These are phyloP conservation scores for Eulimnadia texana DNA, from an alignment of 1,140 invertebrate species.

Conservation along the genomic window DNA sequence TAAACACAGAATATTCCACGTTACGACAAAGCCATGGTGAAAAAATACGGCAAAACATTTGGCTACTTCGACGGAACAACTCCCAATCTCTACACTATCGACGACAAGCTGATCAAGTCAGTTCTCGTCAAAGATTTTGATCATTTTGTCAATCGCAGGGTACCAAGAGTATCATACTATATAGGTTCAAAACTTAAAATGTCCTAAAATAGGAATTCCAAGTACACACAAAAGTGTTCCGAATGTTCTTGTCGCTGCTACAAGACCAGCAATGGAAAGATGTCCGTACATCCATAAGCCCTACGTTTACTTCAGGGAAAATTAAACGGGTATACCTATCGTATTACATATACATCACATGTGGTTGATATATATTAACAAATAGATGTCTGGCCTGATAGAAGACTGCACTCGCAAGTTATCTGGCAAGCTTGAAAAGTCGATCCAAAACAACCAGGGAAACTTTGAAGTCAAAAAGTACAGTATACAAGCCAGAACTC, in stretches of 20 bases:
- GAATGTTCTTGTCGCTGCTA: not conserved
- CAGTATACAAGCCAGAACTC: not conserved
- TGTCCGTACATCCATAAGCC: conserved; percentile 38
- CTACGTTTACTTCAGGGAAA: conserved; percentile 35
- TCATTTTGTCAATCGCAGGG: conserved; percentile 33
- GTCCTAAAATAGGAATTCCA: not conserved
- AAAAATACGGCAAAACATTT: conserved; percentile 16
- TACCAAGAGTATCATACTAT: not conserved
- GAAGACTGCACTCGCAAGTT: not conserved
- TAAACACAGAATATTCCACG: conserved; percentile 9
- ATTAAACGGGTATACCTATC: conserved; percentile 12
- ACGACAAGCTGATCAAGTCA: conserved; percentile 38
- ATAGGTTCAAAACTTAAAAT: not conserved
- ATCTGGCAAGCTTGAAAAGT: not conserved
- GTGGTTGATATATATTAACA: not conserved
- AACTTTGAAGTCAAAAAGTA: conserved; percentile 13
- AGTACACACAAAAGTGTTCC: conserved; percentile 1
- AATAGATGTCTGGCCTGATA: conserved; percentile 14
- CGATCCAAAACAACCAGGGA: not conserved
- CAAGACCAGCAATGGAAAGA: conserved; percentile 35
- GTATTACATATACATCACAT: not conserved
- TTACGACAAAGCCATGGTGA: conserved; percentile 1
- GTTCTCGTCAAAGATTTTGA: conserved; percentile 41
- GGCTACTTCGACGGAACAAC: conserved; percentile 10
- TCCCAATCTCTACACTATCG: conserved; percentile 18